Percentiles rank a stretch among this genome's conserved stretches.
Conservation (phyloP, 2,888 invertebrate species). For the Ferdinandea cuprea region DNA sequence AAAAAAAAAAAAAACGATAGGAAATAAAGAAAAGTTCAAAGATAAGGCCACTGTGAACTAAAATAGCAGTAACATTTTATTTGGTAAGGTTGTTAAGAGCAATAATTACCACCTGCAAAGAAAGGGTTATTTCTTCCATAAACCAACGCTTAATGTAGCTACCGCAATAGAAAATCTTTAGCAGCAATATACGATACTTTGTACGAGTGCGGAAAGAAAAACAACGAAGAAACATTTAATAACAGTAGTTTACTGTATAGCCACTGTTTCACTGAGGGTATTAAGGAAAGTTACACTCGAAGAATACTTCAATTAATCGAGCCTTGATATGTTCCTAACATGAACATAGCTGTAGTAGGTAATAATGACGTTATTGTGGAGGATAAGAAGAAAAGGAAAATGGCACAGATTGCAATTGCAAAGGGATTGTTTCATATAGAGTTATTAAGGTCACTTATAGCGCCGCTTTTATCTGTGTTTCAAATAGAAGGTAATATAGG, state of each 20-base stretch:
- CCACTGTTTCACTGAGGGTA: not conserved
- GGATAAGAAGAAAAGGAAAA: not conserved
- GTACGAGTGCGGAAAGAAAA: slow-evolving; percentile 1
- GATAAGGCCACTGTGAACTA: no score
- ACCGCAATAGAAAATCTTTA: slow-evolving; percentile 10
- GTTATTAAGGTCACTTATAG: slow-evolving; percentile 31
- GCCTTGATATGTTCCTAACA: slow-evolving; percentile 30
- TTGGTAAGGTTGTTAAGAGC: slow-evolving; percentile 16
- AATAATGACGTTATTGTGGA: not conserved
- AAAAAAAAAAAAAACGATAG: no score
- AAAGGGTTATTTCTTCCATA: slow-evolving; percentile 6
- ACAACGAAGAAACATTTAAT: slow-evolving; percentile 28
- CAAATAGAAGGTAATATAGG: no score
- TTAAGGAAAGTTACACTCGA: slow-evolving; percentile 1
- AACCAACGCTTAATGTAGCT: not conserved
- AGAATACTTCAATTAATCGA: slow-evolving; percentile 42
- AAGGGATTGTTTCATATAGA: slow-evolving; percentile 6
- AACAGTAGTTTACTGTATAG: slow-evolving; percentile 18
- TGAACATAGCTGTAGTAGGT: not conserved
- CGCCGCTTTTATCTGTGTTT: no score
- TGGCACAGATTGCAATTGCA: slow-evolving; percentile 3
- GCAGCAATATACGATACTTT: slow-evolving; percentile 41
- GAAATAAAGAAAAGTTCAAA: no score
- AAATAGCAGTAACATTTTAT: not conserved
- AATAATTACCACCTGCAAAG: slow-evolving; percentile 35